Evolutionary conservation across 1,140 invertebrate genomes (phyloP).

Genomic region (Aphelinus atriplicis): DNA sequence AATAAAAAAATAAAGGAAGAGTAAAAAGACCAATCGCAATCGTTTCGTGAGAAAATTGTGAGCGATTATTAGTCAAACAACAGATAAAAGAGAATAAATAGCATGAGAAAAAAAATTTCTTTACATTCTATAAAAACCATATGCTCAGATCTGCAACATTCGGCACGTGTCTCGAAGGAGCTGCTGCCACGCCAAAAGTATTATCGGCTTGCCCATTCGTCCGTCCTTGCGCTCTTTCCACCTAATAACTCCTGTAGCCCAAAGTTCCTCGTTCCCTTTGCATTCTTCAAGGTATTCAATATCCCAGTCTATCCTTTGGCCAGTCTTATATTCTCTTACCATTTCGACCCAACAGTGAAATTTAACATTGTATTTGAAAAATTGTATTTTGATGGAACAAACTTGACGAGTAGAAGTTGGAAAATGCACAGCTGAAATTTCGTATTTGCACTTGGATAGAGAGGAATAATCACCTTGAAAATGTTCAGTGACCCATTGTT

Average conservation of each 20-base stretch:
- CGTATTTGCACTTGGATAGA: too few relatives aligned
- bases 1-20: constrained; percentile 11
- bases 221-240: constrained; percentile 12
- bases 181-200: constrained; percentile 3
- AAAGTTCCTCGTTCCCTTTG: too few relatives aligned
- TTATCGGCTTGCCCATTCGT: constrained; percentile 9
- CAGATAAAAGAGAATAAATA: constrained; percentile 8
- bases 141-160: constrained; percentile 3
- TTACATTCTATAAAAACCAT: constrained; percentile 33
- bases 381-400: too few relatives aligned
- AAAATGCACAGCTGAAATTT: too few relatives aligned
- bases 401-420: too few relatives aligned
- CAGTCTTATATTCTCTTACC: too few relatives aligned
- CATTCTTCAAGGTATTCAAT: too few relatives aligned
- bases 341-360: too few relatives aligned
- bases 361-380: too few relatives aligned
- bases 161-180: constrained; percentile 11
- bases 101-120: constrained; percentile 13
- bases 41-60: constrained; percentile 15
- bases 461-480: too few relatives aligned
- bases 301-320: too few relatives aligned
- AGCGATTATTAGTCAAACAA: constrained; percentile 26
- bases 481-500: too few relatives aligned
- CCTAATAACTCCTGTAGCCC: not conserved
- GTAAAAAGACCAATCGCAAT: not conserved